These are phyloP conservation scores for Eubucco bourcierii DNA, from an alignment of 2,113 vertebrate species.

Conservation along the genomic window DNA sequence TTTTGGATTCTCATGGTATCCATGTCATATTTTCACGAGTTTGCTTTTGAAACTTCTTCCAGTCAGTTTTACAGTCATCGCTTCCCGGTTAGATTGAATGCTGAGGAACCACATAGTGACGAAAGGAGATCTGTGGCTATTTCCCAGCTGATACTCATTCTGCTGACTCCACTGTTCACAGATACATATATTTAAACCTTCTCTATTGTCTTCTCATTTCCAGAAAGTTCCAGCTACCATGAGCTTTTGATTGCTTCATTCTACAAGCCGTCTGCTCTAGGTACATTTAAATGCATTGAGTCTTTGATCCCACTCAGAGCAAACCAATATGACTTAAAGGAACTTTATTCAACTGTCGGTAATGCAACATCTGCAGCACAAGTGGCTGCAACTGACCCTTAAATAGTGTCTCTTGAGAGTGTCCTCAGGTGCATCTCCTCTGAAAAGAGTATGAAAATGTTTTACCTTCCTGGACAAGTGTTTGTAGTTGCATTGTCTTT, in stretches of 20 bases:
- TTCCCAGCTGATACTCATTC: background rate
- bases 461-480: background rate
- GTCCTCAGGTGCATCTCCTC: background rate
- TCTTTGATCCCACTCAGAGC: background rate
- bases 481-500: background rate
- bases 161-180: constrained; percentile 18
- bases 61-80: background rate
- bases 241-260: background rate
- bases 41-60: background rate
- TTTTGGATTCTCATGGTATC: background rate
- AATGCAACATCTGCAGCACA: background rate
- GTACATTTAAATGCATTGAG: background rate
- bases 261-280: background rate
- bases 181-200: background rate
- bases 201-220: background rate
- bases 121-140: background rate
- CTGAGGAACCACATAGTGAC: background rate
- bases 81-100: background rate
- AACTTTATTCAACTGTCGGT: background rate
- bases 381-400: background rate
- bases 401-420: background rate
- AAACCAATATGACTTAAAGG: background rate
- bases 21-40: background rate
- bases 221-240: background rate
- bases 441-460: background rate